These are phyloP conservation scores for Piaya cayana DNA, from an alignment of 2,113 vertebrate species.

Conservation along the genomic window DNA sequence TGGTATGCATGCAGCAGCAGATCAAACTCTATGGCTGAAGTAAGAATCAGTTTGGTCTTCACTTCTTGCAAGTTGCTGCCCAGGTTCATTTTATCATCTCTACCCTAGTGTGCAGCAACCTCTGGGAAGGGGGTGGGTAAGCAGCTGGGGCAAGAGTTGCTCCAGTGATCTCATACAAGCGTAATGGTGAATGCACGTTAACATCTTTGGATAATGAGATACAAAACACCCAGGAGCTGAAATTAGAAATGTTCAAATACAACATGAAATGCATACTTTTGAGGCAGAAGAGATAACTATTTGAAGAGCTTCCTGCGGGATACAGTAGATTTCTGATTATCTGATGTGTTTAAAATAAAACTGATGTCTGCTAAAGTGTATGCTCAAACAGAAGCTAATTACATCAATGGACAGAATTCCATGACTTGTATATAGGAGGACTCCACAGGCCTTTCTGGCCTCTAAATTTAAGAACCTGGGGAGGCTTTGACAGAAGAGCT, in stretches of 20 bases:
- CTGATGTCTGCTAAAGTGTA: background rate
- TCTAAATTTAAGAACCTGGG: background rate
- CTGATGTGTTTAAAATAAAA: background rate
- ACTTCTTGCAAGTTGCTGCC: background rate
- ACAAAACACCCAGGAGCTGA: background rate
- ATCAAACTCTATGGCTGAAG: background rate
- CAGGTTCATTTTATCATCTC: background rate
- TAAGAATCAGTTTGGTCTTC: background rate
- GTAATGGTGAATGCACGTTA: background rate
- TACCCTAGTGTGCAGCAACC: background rate
- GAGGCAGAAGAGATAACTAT: background rate
- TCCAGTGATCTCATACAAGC: background rate
- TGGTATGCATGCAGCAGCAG: background rate
- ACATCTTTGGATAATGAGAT: background rate
- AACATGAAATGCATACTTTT: background rate
- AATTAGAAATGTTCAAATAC: constrained; percentile 23
- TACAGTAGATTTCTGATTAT: background rate
- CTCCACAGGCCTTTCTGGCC: background rate
- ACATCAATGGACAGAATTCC: background rate
- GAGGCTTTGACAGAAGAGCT: background rate
- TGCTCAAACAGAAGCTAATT: background rate
- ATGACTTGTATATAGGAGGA: background rate
- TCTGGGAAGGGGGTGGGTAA: background rate
- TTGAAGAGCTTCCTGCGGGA: background rate
- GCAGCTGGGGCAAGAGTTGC: background rate